Evolutionary conservation across 2,113 vertebrate species (phyloP), one percentile per base, ranked within the genome.

Genomic region (Cinclus mexicanus): DNA sequence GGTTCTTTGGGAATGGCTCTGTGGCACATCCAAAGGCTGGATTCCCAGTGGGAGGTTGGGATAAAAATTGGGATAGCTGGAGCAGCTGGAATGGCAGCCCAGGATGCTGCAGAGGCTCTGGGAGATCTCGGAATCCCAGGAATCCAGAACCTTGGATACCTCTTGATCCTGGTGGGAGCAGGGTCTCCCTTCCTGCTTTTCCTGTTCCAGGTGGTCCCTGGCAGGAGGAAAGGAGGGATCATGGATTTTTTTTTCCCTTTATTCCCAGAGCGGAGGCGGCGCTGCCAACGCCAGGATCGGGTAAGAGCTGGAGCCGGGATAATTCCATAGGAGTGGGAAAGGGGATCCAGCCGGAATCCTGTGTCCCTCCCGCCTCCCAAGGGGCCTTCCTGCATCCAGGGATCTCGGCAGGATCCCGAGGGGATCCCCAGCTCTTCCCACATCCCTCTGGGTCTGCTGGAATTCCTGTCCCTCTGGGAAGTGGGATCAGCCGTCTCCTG

Each of bases 311-410:
- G 77, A 55, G 57, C 31, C 1, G 10, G 77, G 31, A 16, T 4
- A 16, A 16, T 35, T 55, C 2, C 7, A 5, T 33, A 71, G 60
- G 28, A 39, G 31, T 0, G 2, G 77, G 63, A 33, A 42, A 44
- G 28, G 17, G 14, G 22, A 65, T 61, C 35, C 52, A 13, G 17
- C 37, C 4, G 0, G 29, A 33, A 41, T 47, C 26, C 28, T 0
- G 3, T 1, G 6, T 50, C 35, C 46, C n/a, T 12, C 15, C 8
- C 0, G 0, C 46, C 33, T 47, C 71, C 83, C 0, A 0, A 11
- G 44, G 55, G 50, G 59, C 11, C 9, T 52, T 52, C 50, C 50
- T 52, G 50, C 28, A 18, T 16, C 39, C 41, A 3, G 18, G 57
- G 31, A 42, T 29, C 33, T 22, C 12, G 14, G 31, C 6, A 35